These are phyloP conservation scores for Busseola fusca DNA, from an alignment of 2,888 invertebrate genomes.

Conservation along the genomic window DNA sequence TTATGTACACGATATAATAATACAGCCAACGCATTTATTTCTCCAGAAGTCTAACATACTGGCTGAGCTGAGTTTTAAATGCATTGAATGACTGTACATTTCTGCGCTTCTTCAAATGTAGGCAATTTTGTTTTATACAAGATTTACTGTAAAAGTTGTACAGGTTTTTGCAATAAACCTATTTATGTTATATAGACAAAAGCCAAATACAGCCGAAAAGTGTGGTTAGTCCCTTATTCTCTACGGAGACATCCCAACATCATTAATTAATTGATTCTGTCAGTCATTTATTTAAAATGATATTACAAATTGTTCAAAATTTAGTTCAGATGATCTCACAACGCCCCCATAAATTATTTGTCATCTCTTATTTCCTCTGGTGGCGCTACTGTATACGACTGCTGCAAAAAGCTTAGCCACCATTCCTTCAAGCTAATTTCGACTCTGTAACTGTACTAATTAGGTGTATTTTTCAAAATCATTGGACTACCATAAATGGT, in stretches of 20 bases:
- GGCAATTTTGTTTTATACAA: too few species aligned
- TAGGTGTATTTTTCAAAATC: conserved; percentile 56
- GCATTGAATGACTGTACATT: too few species aligned
- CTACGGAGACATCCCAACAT: not conserved
- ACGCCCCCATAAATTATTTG: conserved; percentile 38
- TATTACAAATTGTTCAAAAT: conserved; percentile 30
- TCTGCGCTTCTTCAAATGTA: too few species aligned
- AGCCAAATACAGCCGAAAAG: too few species aligned
- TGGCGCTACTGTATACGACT: conserved; percentile 63
- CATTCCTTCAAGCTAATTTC: conserved; percentile 49
- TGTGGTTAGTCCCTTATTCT: too few species aligned
- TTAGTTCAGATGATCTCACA: conserved; percentile 60
- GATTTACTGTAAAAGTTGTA: too few species aligned
- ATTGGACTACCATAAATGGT: conserved; percentile 48
- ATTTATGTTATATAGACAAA: too few species aligned
- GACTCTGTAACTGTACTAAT: conserved; percentile 41
- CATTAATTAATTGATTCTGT: conserved; percentile 27
- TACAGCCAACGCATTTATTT: too few species aligned
- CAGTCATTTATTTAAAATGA: not conserved
- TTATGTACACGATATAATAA: too few species aligned
- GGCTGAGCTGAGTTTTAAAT: too few species aligned
- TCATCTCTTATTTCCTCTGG: conserved; percentile 39
- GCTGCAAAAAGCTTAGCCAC: conserved; percentile 60
- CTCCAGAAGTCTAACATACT: too few species aligned
- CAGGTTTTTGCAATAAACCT: too few species aligned